Base-by-base conservation (phyloP, 2,797 vertebrate genomes). In the Melanotaenia maccullochi region DNA sequence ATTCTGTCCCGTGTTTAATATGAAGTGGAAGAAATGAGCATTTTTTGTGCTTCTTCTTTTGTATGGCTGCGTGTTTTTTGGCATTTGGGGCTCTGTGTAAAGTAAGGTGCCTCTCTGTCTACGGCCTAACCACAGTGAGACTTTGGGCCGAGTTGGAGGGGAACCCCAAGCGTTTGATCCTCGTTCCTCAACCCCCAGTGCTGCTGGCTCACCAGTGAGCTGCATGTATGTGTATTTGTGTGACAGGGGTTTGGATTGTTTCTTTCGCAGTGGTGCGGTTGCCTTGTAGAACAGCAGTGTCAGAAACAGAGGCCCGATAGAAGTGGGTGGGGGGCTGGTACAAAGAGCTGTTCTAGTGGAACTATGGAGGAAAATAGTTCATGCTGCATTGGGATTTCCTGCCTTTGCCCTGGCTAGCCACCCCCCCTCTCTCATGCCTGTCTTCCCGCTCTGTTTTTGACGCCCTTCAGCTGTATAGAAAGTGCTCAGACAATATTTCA, bases 321-420 rank as follows among this genome's bases (percentile, higher is more conserved):
- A 85, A 84, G 82, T 85, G 83, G 82, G 75, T 16, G 83, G 86
- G 81, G 49, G 74, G 67, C 71, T 85, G 89, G 86, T 90, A 93
- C 90, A 92, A 92, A 92, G 89, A 87, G 85, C 87, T 88, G 90
- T 84, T 93, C 89, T 94, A 85, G 87, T 90, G 87, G 82, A 90
- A 90, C 90, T 88, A 77, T 89, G 84, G 86, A 91, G 90, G 82
- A 90, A 92, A 92, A 92, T 91, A 90, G 89, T 92, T 93, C 91
- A 89, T 92, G 93, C 91, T 93, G 93, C 92, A 88, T 65, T 93
- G 93, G 93, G 93, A 94, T 94, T 93, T 94, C 92, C 93, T 94
- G 92, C 83, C 89, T 91, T 90, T 86, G 84, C 89, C 84, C 89
- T 78, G 65, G 62, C 71, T 71, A 65, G 22, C 73, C 81, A 72